Evolutionary conservation across 2,888 invertebrate genomes (phyloP), one percentile per base, ranked within the genome.

Genomic region (Dryococelus australis): DNA sequence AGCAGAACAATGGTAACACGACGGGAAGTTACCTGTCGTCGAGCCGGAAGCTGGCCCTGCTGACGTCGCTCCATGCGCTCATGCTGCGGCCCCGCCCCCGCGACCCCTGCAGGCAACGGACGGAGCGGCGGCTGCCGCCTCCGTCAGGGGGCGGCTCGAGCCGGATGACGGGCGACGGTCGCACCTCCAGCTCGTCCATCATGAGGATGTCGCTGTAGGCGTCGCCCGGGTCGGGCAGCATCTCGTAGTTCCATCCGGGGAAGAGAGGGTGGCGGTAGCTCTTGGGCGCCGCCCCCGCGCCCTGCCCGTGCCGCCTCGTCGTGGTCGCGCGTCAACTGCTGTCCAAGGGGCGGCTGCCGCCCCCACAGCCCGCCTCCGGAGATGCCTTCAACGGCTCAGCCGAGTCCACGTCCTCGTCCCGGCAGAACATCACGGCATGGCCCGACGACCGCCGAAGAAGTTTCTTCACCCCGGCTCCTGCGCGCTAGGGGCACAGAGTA

Each of bases 51-150:
- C 97, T 97, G 90, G 96, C 97, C 87, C 97, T 94, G 91, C 97
- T 97, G 91, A 97, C 95, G 91, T 97, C 97, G 91, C 97, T 97
- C 97, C 97, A 97, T 79, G 96, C 97, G 91, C 97, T 97, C 96
- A 97, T 96, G 89, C 97, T 97, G 78, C 95, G 94, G 3, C 95
- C 90, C 80, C 91, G 87, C 65, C 90, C 86, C 91, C n/a, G 92
- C 90, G 88, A 92, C 95, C 83, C 85, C 95, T 90, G 80, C 90
- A 85, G 92, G 87, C 92, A 92, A 12, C 92, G 90, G 51, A 81
- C 85, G 53, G 86, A 84, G 80, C 86, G 86, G 13, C 86, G 86
- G 35, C 78, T 79, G 87, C 92, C 90, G 87, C 92, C 92, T 86
- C 92, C 92, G 4, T 92, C 90, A 88, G 92, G 95, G 91, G n/a